Percentiles rank a stretch among this genome's conserved stretches.
These are phyloP conservation scores for Labrus mixtus DNA, from an alignment of 2,113 vertebrate genomes.

Conservation along the genomic window DNA sequence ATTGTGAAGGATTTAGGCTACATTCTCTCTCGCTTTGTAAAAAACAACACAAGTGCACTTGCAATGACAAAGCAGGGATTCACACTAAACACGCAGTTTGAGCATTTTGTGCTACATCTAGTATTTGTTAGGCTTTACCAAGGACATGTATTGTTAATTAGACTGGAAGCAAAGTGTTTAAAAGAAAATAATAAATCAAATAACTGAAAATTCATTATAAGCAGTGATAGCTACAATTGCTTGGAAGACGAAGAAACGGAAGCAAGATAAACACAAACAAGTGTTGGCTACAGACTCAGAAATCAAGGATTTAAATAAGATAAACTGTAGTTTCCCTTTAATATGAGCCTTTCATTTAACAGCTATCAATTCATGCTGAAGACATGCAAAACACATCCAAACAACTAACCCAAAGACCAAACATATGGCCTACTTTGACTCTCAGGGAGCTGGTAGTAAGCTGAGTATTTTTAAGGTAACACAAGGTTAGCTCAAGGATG, in stretches of 20 bases:
- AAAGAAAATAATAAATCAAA: neutral
- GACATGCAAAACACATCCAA: neutral
- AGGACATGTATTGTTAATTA: no score
- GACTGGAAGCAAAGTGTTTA: no score
- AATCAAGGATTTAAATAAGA: neutral
- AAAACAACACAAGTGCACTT: neutral
- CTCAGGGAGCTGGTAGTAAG: slow-evolving; percentile 7
- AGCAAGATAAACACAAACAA: slow-evolving; percentile 4
- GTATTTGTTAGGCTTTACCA: no score
- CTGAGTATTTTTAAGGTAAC: slow-evolving; percentile 4
- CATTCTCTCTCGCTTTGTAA: neutral
- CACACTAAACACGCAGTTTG: no score
- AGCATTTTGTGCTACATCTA: no score
- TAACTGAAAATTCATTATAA: neutral
- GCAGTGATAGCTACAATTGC: neutral
- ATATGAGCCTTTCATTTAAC: neutral
- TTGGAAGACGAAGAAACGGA: slow-evolving; percentile 7
- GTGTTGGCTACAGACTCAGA: neutral
- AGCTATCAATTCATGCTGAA: neutral
- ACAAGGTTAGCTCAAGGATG: slow-evolving; percentile 35
- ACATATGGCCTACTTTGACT: neutral
- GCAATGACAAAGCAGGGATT: no score
- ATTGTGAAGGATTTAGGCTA: slow-evolving; percentile 24
- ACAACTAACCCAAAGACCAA: neutral
- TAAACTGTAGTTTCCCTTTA: neutral